A percentile compares a stretch with the other conserved stretches of the same genome.
phyloP scores from a whole-genome alignment of 2,888 invertebrate genomes.

The Lamellibrachia satsuma region DNA sequence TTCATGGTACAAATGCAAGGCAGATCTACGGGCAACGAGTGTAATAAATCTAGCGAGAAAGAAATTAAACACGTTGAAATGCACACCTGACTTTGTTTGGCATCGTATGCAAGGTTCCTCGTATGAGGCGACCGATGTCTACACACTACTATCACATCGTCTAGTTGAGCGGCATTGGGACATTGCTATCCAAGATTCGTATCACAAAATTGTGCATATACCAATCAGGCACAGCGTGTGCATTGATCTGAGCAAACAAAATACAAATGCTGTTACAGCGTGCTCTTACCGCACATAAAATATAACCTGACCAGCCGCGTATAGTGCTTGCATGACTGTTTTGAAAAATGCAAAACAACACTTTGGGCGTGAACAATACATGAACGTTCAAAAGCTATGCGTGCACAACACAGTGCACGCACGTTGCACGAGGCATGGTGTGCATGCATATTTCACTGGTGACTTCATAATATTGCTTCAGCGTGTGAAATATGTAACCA shows the following conservation, averaged over 20 bases:
- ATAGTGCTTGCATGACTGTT: background rate
- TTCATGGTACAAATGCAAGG: background rate
- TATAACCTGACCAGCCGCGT: background rate
- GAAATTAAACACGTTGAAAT: background rate
- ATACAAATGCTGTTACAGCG: background rate
- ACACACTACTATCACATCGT: background rate
- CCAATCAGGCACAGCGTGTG: background rate
- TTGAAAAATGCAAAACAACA: background rate
- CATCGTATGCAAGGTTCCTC: background rate
- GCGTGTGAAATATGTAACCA: background rate
- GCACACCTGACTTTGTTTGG: background rate
- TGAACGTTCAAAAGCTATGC: background rate
- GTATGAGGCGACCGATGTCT: background rate
- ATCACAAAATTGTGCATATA: background rate
- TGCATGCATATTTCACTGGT: background rate
- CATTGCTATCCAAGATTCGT: constrained; percentile 6
- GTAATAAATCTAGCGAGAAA: background rate
- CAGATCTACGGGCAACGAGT: background rate
- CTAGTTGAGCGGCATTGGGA: background rate
- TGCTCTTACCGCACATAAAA: background rate
- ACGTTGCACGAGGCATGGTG: background rate
- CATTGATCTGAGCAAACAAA: constrained; percentile 6
- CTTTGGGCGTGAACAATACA: background rate
- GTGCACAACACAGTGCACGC: no score
- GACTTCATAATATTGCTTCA: background rate